Conservation (phyloP, 2,797 vertebrate genomes). For the Cirrhinus molitorella region DNA sequence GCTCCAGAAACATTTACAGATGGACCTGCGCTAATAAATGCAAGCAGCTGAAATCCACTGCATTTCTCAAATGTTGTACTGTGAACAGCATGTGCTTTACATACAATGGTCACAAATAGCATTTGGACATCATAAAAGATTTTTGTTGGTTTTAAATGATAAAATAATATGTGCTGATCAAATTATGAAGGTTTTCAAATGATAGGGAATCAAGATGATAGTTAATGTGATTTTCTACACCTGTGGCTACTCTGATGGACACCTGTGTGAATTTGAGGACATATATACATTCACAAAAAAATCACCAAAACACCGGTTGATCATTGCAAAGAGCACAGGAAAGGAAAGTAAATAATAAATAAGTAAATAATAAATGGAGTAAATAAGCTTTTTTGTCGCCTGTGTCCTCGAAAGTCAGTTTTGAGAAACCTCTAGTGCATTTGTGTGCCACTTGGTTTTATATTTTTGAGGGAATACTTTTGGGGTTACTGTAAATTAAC, state of each 20-base stretch:
- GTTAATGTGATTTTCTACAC: not conserved
- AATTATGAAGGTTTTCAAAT: not conserved
- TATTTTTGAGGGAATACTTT: not conserved
- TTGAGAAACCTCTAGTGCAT: not conserved
- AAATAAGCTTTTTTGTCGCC: too few relatives aligned
- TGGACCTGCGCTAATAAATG: slow-evolving; percentile 31
- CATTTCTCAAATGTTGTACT: not conserved
- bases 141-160: not conserved
- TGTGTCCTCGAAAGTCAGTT: too few relatives aligned
- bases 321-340: too few relatives aligned
- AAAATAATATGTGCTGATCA: not conserved
- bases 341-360: too few relatives aligned
- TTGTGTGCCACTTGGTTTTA: not conserved
- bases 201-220: not conserved
- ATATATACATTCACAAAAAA: not conserved
- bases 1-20: slow-evolving; percentile 51
- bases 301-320: not conserved
- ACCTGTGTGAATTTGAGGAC: not conserved
- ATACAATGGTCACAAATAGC: not conserved
- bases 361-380: too few relatives aligned
- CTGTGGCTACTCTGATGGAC: not conserved
- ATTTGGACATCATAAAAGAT: not conserved
- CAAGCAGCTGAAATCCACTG: slow-evolving; percentile 17
- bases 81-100: not conserved
- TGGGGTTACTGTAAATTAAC: not conserved